Evolutionary conservation across 2,797 vertebrate genomes (phyloP).

Genomic region (Rhincodon typus): DNA sequence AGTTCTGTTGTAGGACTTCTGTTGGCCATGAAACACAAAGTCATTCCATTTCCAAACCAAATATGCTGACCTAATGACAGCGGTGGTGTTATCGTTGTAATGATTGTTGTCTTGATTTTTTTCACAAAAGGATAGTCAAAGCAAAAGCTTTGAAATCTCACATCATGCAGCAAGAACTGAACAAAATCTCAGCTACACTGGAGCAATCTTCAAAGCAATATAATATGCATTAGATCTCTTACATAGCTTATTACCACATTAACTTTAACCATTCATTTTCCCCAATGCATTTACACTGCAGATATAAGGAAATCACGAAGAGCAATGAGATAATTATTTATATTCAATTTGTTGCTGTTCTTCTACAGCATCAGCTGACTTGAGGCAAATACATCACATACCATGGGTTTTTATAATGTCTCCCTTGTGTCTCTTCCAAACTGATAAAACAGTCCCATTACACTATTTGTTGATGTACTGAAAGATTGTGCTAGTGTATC

Average conservation of each 20-base stretch:
- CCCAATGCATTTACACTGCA: not conserved
- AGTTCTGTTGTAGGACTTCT: not conserved
- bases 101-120: not conserved
- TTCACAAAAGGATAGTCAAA: too few species aligned
- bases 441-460: not conserved
- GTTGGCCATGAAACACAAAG: not conserved
- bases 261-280: not conserved
- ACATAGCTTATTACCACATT: not conserved
- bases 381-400: not conserved
- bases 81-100: not conserved
- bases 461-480: not conserved
- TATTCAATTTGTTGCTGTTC: not conserved
- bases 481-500: not conserved
- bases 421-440: not conserved
- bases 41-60: not conserved
- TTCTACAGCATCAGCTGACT: not conserved
- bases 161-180: not conserved
- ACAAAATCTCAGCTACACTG: not conserved
- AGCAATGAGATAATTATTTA: slow-evolving; percentile 16
- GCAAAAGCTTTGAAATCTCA: not conserved
- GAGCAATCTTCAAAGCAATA: not conserved
- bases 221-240: not conserved
- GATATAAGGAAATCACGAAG: not conserved
- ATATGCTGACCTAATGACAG: not conserved
- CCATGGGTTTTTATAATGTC: not conserved